Evolutionary conservation across 2,797 vertebrate genomes (phyloP), one percentile per base, ranked within the genome.

Genomic region (Ataeniobius toweri): DNA sequence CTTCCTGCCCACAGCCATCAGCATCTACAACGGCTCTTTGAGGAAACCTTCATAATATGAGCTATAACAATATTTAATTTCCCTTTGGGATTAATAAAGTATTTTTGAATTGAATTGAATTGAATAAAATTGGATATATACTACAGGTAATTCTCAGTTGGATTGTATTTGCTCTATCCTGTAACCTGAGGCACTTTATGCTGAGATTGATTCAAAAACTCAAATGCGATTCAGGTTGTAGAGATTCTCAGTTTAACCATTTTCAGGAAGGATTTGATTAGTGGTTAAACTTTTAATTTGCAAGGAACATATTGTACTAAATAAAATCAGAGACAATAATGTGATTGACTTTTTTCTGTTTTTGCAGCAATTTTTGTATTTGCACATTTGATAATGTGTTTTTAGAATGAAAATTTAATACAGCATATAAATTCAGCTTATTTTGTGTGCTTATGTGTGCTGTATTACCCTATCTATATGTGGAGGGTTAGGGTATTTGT

Each of bases 171-270:
- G 39, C 59, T 56, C 63, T 26, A 46, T 39, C 56, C 58, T 20
- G 31, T 28, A 28, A 44, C 65, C 75, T 2, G 51, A 68, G 36
- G 75, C 50, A 9, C 24, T 61, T 76, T 26, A 70, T 6, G 6
- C 24, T 31, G n/a, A 70, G 75, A 70, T 58, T 76, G 67, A 58
- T 70, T 59, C 26, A 31, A 56, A 76, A 74, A 46, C n/a, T 58
- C 14, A 44, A 10, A 58, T 41, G 26, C 63, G 39, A 5, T 69
- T 51, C 36, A 28, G 65, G 36, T 46, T 22, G 50, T 7, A 39
- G 24, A 13, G 24, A 51, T n/a, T 69, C 28, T 50, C 22, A 18
- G 5, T 46, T 73, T 24, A 9, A 75, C 10, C 8, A n/a, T 36
- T 63, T 74, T 61, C 16, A 46, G 24, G 36, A 4, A 36, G 3